Conservation (phyloP, 2,888 invertebrate species). For the Notodonta ziczac region DNA sequence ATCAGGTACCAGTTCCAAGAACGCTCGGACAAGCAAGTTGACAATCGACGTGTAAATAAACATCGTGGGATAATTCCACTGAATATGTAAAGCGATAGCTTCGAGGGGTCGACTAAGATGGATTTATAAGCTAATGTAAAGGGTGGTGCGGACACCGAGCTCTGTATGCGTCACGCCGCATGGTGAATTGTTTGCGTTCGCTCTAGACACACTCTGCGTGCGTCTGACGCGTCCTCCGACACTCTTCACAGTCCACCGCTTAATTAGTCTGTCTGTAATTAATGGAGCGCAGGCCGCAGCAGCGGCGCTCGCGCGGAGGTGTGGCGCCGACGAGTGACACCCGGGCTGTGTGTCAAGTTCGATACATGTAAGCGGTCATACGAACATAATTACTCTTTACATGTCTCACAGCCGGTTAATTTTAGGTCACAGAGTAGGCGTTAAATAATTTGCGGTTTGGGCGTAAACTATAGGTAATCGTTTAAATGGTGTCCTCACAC, state of each 20-base stretch:
- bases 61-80: not conserved
- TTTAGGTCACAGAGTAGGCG: not conserved
- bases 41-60: not conserved
- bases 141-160: not conserved
- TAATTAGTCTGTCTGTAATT: not conserved
- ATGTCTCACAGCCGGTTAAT: not conserved
- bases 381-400: not conserved
- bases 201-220: not conserved
- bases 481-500: not conserved
- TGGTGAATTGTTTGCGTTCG: not conserved
- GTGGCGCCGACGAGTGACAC: not conserved
- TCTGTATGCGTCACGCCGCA: not conserved
- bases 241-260: not conserved
- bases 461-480: not conserved
- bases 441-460: not conserved
- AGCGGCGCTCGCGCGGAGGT: not conserved
- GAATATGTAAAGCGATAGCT: not conserved
- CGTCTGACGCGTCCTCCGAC: not conserved
- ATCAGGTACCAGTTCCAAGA: not conserved
- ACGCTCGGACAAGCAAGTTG: not conserved
- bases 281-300: not conserved
- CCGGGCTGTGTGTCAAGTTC: not conserved
- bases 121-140: not conserved
- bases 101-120: not conserved
- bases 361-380: not conserved